A percentile compares a stretch with the other conserved stretches of the same genome.
These are phyloP conservation scores for Octopus bimaculoides DNA, from an alignment of 1,140 invertebrate species.

Conservation along the genomic window DNA sequence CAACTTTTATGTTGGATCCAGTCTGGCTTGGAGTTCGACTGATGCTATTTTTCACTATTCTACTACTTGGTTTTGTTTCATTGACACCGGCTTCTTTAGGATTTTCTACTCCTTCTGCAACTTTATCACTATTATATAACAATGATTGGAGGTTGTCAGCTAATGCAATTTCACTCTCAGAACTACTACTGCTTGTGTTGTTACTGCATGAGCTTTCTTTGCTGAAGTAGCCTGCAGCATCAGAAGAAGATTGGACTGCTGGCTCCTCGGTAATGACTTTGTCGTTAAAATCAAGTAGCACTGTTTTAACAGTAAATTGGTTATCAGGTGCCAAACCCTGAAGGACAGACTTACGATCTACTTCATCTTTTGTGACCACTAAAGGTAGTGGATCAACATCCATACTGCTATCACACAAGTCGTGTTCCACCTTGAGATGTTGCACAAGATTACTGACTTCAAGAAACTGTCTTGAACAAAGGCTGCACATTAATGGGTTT, in stretches of 20 bases:
- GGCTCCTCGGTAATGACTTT: background rate
- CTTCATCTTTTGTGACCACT: background rate
- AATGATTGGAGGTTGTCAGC: background rate
- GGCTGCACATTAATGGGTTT: slow-evolving; percentile 5
- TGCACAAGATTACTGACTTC: slow-evolving; percentile 1
- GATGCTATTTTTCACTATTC: too few relatives aligned
- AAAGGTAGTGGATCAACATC: background rate
- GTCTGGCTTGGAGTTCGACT: background rate
- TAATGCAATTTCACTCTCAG: background rate
- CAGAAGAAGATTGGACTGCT: background rate
- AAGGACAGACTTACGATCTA: background rate
- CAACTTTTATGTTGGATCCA: background rate
- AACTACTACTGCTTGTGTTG: background rate
- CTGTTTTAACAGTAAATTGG: slow-evolving; percentile 1
- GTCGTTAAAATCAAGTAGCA: background rate
- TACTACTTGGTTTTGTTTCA: too few relatives aligned
- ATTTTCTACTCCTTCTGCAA: too few relatives aligned
- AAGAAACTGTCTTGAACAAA: background rate
- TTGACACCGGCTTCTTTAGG: too few relatives aligned
- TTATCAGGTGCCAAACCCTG: background rate
- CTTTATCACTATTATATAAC: background rate
- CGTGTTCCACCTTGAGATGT: background rate
- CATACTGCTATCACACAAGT: background rate
- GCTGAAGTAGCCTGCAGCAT: background rate
- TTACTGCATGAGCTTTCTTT: background rate